These are phyloP conservation scores for Gadopsis bispinosus DNA, from an alignment of 2,797 vertebrate genomes.

Conservation along the genomic window DNA sequence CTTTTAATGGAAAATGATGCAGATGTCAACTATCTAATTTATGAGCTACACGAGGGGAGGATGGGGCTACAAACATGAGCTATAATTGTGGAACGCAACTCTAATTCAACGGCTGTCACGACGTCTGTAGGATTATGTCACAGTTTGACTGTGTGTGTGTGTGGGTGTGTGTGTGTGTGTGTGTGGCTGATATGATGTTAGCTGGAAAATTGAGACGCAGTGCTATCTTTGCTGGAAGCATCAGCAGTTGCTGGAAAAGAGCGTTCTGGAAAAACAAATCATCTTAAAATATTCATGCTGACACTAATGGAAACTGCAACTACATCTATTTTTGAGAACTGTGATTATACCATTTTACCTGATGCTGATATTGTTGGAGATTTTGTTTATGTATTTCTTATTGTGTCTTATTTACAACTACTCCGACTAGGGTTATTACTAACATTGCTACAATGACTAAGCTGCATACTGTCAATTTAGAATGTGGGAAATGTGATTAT, in stretches of 20 bases:
- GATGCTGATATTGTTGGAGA: conserved; percentile 2
- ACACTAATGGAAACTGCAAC: not conserved
- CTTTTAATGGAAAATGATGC: conserved; percentile 72
- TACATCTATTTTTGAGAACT: not conserved
- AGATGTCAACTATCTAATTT: conserved; percentile 71
- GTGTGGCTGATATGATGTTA: conserved; percentile 10
- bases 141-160: conserved; percentile 31
- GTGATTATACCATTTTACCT: not conserved
- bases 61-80: conserved; percentile 20
- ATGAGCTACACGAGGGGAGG: conserved; percentile 42
- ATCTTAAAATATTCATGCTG: conserved; percentile 3
- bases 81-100: conserved; percentile 61
- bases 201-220: conserved; percentile 32
- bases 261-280: conserved; percentile 22
- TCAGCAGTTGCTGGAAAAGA: conserved; percentile 13
- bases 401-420: not conserved
- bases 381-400: not conserved
- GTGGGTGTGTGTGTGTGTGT: conserved; percentile 11
- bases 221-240: conserved; percentile 24
- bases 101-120: conserved; percentile 57
- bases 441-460: not conserved
- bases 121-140: conserved; percentile 62
- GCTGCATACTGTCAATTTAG: not conserved
- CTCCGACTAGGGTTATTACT: not conserved
- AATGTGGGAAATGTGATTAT: conserved; percentile 26